Evolutionary conservation across 2,888 invertebrate species (phyloP), one percentile per base, ranked within the genome.

Genomic region (Blomia tropicalis): DNA sequence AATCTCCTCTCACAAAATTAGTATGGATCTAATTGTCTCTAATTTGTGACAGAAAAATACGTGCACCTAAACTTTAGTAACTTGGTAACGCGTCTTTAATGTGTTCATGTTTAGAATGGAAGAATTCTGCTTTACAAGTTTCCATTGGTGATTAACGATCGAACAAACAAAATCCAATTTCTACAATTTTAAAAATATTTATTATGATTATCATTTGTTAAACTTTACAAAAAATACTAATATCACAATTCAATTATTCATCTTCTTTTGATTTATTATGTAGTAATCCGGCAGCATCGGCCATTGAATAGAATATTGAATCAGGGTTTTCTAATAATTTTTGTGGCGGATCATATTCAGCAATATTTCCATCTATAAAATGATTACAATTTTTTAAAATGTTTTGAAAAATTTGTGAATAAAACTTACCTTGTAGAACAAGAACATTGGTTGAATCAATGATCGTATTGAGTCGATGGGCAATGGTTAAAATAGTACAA

Each of bases 281-380:
- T 19, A 51, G 31, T 23, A 60, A 51, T n/a, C 61, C 84, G 54
- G 88, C 87, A 75, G 87, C 87, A 73, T 84, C 85, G 11, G 87
- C 87, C 85, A 89, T 86, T 70, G 82, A 79, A 71, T 84, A 82
- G 77, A 89, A 89, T 68, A 83, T 76, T 30, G 84, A 82, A 64
- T 78, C 76, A 68, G 80, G 80, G 71, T 83, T 80, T 67, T 80
- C 79, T 60, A 88, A 76, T 60, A 89, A 77, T 63, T 78, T 78
- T 4, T 76, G 75, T 0, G 88, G 88, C 5, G 84, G 79, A 69
- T 85, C 85, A 71, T 82, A 88, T 75, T 89, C 88, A 1, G 80
- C 79, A 19, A 88, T 80, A 27, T 27, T n/a, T 60, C 60, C 60
- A 5, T 31, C 59, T 59, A 25, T 19, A 5, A 5, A 17, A 32